A percentile compares a stretch with the other conserved stretches of the same genome.
Conservation (phyloP, 64 coral and sea anemone species). For the Exaiptasia diaphana region DNA sequence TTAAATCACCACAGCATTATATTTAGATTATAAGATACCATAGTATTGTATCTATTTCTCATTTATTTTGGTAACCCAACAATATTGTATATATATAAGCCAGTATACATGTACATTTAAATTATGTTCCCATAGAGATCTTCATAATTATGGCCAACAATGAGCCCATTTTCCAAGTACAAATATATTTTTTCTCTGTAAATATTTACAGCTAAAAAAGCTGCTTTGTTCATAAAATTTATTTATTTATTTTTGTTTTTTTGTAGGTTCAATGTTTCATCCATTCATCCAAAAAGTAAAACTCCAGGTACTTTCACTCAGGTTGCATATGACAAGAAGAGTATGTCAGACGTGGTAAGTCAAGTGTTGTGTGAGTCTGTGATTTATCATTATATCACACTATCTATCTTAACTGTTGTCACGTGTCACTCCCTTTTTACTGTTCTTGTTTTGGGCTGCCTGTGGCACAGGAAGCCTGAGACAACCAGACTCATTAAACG, state of each 20-base stretch:
- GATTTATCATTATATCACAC: background rate
- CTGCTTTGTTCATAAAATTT: background rate
- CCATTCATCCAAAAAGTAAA: constrained; percentile 92
- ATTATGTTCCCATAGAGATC: background rate
- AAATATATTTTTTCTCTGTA: background rate
- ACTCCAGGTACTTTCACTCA: constrained; percentile 93
- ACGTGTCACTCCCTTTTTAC: too few species aligned
- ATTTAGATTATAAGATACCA: too few species aligned
- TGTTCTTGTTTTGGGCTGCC: too few species aligned
- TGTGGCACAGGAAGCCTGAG: too few species aligned
- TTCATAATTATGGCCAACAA: background rate
- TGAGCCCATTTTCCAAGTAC: background rate
- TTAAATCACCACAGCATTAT: too few species aligned
- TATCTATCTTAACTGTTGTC: too few species aligned
- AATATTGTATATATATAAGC: background rate
- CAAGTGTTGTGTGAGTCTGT: background rate
- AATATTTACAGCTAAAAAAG: background rate
- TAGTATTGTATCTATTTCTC: too few species aligned
- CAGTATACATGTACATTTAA: background rate
- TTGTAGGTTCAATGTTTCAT: constrained; percentile 88
- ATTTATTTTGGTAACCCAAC: background rate
- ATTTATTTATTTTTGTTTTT: background rate
- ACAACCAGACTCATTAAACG: too few species aligned
- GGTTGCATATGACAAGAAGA: constrained; percentile 92
- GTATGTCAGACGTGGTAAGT: constrained; percentile 85